Evolutionary conservation across 2,113 vertebrate genomes (phyloP).

Genomic region (Leptobrachium ailaonicum): DNA sequence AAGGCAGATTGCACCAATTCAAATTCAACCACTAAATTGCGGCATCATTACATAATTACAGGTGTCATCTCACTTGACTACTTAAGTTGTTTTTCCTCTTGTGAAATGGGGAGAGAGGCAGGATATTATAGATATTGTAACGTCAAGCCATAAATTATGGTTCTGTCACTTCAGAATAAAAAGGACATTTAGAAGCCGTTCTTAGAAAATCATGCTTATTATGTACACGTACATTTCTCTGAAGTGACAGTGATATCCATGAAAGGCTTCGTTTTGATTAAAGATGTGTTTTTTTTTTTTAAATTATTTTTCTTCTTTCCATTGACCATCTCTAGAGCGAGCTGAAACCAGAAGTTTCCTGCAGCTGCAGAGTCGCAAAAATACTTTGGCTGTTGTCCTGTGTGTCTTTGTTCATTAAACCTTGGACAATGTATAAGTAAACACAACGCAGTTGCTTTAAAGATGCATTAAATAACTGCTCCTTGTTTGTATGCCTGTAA

Average conservation of each 20-base stretch:
- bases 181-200: slow-evolving; percentile 49
- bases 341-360: background rate
- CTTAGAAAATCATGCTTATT: slow-evolving; percentile 48
- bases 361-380: slow-evolving; percentile 35
- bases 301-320: background rate
- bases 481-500: slow-evolving; percentile 24
- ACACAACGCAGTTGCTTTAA: slow-evolving; percentile 17
- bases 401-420: slow-evolving; percentile 30
- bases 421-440: slow-evolving; percentile 30
- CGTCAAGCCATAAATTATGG: slow-evolving; percentile 43
- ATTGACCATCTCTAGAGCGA: slow-evolving; percentile 15
- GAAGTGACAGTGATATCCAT: slow-evolving; percentile 45
- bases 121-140: slow-evolving; percentile 42
- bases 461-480: slow-evolving; percentile 36
- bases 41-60: slow-evolving; percentile 49
- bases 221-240: slow-evolving; percentile 30
- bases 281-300: background rate
- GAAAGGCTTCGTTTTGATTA: slow-evolving; percentile 34
- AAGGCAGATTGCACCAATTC: slow-evolving; percentile 50
- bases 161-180: slow-evolving; percentile 44
- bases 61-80: slow-evolving; percentile 47
- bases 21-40: slow-evolving; percentile 28
- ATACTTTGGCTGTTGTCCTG: slow-evolving; percentile 23
- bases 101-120: slow-evolving; percentile 19
- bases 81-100: slow-evolving; percentile 40